A percentile compares a stretch with the other conserved stretches of the same genome.
Evolutionary conservation across 2,888 invertebrate genomes (phyloP).

Genomic region (Trichopoda pennipes): DNA sequence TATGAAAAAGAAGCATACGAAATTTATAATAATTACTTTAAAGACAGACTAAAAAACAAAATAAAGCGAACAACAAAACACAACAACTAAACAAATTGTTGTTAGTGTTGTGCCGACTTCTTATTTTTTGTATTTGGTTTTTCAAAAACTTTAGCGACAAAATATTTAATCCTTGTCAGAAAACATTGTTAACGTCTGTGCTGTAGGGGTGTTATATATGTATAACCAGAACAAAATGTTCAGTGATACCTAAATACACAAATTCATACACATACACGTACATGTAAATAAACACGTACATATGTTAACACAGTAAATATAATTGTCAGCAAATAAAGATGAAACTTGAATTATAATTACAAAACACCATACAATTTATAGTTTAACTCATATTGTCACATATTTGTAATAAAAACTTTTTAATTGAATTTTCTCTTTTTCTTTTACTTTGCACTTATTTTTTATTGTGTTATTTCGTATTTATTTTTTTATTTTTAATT

Average conservation of each 20-base stretch:
- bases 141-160: constrained; percentile 62
- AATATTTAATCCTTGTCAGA: constrained; percentile 59
- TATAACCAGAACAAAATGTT: too few species aligned
- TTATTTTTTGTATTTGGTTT: constrained; percentile 15
- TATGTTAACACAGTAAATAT: background rate
- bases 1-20: constrained; percentile 32
- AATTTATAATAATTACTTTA: constrained; percentile 59
- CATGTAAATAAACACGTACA: background rate
- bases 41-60: constrained; percentile 21
- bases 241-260: background rate
- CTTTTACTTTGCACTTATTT: constrained; percentile 6
- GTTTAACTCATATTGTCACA: constrained; percentile 61
- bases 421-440: constrained; percentile 58
- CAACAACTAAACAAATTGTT: constrained; percentile 37
- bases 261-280: background rate
- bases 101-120: constrained; percentile 30
- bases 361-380: constrained; percentile 46
- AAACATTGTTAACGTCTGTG: constrained; percentile 38
- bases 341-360: constrained; percentile 28
- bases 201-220: constrained; percentile 29
- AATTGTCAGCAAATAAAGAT: constrained; percentile 14
- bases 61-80: constrained; percentile 13
- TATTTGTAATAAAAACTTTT: constrained; percentile 67
- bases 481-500: constrained; percentile 11
- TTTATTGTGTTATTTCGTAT: background rate